phyloP scores from a whole-genome alignment of 2,797 vertebrate species.

The Semotilus atromaculatus region DNA sequence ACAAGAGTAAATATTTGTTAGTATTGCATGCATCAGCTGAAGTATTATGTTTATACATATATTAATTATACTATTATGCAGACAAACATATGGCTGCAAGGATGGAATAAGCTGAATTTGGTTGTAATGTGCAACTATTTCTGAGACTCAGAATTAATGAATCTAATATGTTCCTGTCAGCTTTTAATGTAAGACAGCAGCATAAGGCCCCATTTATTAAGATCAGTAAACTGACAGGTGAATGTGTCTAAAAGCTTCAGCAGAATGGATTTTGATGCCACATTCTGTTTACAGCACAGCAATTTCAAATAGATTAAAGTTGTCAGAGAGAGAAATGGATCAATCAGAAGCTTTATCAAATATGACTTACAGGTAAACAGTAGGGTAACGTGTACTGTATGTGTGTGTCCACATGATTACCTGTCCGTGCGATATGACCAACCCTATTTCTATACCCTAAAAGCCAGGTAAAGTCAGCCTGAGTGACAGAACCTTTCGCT shows the following conservation, averaged over 20 bases:
- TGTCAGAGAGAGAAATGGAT: constrained; percentile 46
- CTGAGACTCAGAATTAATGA: background rate
- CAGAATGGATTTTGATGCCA: constrained; percentile 47
- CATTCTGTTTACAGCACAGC: constrained; percentile 48
- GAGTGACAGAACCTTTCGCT: constrained; percentile 50
- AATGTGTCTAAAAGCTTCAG: constrained; percentile 43
- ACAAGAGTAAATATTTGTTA: background rate
- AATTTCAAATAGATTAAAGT: constrained; percentile 46
- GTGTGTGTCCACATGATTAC: constrained; percentile 6
- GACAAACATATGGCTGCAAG: constrained; percentile 28
- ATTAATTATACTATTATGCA: background rate
- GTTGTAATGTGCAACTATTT: constrained; percentile 5
- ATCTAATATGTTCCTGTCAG: constrained; percentile 3
- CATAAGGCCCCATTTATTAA: constrained; percentile 45
- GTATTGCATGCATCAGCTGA: background rate
- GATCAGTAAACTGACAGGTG: constrained; percentile 55
- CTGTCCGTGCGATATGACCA: constrained; percentile 27
- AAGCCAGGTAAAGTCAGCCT: constrained; percentile 29
- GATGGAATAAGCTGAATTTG: constrained; percentile 13
- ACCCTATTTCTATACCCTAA: constrained; percentile 38
- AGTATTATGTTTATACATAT: constrained; percentile 3
- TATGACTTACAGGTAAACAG: constrained; percentile 39
- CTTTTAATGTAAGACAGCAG: constrained; percentile 16
- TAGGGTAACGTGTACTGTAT: background rate
- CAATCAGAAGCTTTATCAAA: constrained; percentile 51